These are phyloP conservation scores for Coracopsis vasa DNA, from an alignment of 2,113 vertebrate genomes.

Conservation along the genomic window DNA sequence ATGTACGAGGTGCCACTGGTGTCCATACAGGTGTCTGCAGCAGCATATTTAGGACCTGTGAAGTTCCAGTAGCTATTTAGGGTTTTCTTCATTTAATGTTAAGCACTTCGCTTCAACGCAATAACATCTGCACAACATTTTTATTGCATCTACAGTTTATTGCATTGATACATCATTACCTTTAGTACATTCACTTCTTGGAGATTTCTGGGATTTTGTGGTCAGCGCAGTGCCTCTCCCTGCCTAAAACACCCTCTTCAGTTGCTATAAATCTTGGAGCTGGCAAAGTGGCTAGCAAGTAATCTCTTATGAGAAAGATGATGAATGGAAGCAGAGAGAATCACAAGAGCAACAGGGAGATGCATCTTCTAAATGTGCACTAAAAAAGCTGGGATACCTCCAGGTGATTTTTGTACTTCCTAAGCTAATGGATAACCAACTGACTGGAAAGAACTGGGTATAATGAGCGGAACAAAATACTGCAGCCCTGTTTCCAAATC, in stretches of 20 bases:
- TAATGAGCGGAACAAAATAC: constrained; percentile 32
- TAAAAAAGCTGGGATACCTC: not conserved
- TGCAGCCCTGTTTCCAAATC: not conserved
- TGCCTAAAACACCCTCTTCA: not conserved
- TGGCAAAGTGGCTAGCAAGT: not conserved
- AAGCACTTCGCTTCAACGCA: fast-evolving
- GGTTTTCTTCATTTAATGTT: not conserved
- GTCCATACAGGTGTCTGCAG: not conserved
- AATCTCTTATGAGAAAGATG: not conserved
- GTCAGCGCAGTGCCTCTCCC: not conserved
- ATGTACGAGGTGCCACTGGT: not conserved
- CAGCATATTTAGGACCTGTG: not conserved
- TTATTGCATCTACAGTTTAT: not conserved
- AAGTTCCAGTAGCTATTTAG: not conserved
- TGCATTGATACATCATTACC: not conserved
- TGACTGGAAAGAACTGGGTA: constrained; percentile 39
- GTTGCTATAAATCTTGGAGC: not conserved
- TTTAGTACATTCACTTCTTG: not conserved
- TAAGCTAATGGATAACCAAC: constrained; percentile 31
- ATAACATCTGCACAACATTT: not conserved
- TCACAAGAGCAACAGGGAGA: not conserved
- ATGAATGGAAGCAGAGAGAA: not conserved
- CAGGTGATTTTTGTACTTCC: constrained; percentile 36
- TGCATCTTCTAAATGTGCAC: not conserved
- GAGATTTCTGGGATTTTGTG: not conserved